Conservation (phyloP, 1,140 invertebrate genomes). For the Sinonovacula constricta region DNA sequence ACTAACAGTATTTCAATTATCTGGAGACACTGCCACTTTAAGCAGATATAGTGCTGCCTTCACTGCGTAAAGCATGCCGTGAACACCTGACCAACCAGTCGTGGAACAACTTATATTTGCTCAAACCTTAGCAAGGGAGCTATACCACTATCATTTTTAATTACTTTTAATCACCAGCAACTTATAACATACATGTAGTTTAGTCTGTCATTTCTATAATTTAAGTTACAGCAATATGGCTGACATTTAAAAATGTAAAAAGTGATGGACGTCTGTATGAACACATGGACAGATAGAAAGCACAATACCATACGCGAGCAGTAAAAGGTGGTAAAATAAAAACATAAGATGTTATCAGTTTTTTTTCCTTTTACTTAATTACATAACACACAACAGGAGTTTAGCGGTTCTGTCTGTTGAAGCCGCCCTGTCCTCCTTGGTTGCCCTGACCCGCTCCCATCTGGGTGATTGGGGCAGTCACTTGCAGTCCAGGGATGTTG, state of each 20-base stretch:
- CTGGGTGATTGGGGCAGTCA: conserved; percentile 69
- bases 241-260: no score
- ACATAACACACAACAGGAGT: no score
- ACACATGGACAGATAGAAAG: no score
- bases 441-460: conserved; percentile 16
- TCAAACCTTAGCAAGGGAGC: neutral
- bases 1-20: neutral
- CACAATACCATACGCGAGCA: no score
- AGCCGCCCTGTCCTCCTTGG: conserved; percentile 9
- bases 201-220: no score
- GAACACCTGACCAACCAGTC: neutral
- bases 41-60: neutral
- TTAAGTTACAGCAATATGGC: no score
- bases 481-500: conserved; percentile 73
- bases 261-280: no score
- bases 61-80: neutral
- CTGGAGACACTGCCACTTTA: neutral
- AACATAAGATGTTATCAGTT: no score
- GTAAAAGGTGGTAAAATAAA: no score
- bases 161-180: no score
- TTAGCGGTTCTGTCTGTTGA: conserved; percentile 32
- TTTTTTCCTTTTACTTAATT: no score
- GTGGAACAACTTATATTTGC: neutral
- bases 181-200: no score
- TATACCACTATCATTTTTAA: neutral